Base-by-base conservation (phyloP, 2,797 vertebrate species). In the Protosalanx chinensis region DNA sequence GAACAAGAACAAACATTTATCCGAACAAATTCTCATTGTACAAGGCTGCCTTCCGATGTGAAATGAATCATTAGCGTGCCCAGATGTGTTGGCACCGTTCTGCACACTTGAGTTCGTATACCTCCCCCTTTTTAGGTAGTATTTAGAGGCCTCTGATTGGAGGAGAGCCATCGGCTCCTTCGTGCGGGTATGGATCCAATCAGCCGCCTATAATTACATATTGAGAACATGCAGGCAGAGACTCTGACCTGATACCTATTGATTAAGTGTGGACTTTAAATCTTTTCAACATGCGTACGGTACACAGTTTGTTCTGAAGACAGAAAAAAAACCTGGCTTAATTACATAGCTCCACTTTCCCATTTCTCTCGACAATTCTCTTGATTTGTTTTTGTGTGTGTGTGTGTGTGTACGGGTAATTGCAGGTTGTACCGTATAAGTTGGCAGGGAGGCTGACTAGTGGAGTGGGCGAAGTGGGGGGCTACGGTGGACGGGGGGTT, bases 171-270 rank as follows among this genome's bases (percentile, higher is more conserved):
- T 84, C 74, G 73, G 75, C 81, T 82, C 74, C 70, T 75, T 71
- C 77, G 77, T 13, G 7, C 41, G 41, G 41, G 8, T 75, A 73
- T 80, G 69, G 77, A 86, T 88, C 72, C 20, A 60, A 16, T 58
- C 71, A 67, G 67, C 37, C 72, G 84, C 72, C 60, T 80, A 78
- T 85, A 85, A 86, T 86, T 85, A 81, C 76, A 80, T 80, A 83
- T 82, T 87, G 81, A 83, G 83, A 81, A 46, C 41, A 46, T 13
- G 41, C 74, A 79, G 60, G 78, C 72, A 78, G 76, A 79, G 73
- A 71, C 67, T 81, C 68, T 78, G 81, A 37, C 61, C 37, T 37
- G 46, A 85, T 79, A 82, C 76, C 78, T 84, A 85, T 85, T 83
- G 83, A 88, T 87, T 77, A 64, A 61, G 57, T 74, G 57, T 37